These are phyloP conservation scores for Leptodactylus fallax DNA, from an alignment of 2,797 vertebrate species.

Conservation along the genomic window DNA sequence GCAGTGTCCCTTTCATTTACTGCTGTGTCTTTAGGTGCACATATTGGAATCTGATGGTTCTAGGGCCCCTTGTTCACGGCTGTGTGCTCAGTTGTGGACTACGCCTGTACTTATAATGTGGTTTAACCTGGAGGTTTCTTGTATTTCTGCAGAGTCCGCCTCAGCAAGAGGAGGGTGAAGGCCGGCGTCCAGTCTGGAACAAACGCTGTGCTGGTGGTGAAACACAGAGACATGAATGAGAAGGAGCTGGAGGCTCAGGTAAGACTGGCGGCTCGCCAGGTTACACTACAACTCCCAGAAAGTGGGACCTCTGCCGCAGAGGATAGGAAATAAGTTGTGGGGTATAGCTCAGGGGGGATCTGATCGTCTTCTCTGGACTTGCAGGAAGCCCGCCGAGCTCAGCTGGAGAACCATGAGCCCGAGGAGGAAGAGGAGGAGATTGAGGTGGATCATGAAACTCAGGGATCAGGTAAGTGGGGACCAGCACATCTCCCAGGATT, in stretches of 20 bases:
- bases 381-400: conserved; percentile 92
- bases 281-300: too few species aligned
- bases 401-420: conserved; percentile 95
- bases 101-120: too few species aligned
- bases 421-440: conserved; percentile 95
- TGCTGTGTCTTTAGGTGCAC: too few species aligned
- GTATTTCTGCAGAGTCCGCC: conserved; percentile 81
- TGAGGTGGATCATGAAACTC: conserved; percentile 81
- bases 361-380: too few species aligned
- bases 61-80: too few species aligned
- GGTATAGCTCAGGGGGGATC: neutral
- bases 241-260: conserved; percentile 97
- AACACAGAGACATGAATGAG: conserved; percentile 97
- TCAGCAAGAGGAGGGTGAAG: conserved; percentile 94
- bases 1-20: too few species aligned
- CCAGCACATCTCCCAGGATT: neutral
- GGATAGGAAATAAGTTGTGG: neutral
- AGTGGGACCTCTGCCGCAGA: neutral
- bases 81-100: too few species aligned
- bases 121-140: neutral
- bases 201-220: conserved; percentile 93
- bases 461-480: conserved; percentile 82
- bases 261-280: too few species aligned
- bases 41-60: too few species aligned
- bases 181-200: conserved; percentile 93